phyloP scores from a whole-genome alignment of 2,888 invertebrate genomes.

The Melinopterus prodromus region DNA sequence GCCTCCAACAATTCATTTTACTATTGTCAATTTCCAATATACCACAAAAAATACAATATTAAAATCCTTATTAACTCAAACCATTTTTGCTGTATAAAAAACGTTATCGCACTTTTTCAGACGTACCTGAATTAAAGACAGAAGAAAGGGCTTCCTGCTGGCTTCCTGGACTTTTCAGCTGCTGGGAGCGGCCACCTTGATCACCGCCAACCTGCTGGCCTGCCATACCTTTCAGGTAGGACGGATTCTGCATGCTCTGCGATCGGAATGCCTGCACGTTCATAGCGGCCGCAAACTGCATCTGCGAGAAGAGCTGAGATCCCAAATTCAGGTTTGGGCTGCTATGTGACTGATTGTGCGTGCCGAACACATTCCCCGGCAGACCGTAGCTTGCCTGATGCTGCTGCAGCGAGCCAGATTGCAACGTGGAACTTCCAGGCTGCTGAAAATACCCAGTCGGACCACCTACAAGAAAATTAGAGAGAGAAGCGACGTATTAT shows the following conservation, averaged over 20 bases:
- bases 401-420: constrained; percentile 57
- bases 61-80: no score
- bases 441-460: constrained; percentile 64
- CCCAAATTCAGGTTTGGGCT: constrained; percentile 62
- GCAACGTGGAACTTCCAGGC: constrained; percentile 60
- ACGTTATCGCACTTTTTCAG: neutral
- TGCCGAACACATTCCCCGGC: constrained; percentile 63
- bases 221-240: constrained; percentile 55
- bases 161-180: constrained; percentile 66
- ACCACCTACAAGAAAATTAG: constrained; percentile 53
- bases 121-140: constrained; percentile 66
- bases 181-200: constrained; percentile 59
- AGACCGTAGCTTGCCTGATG: constrained; percentile 61
- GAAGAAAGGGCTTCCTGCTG: constrained; percentile 64
- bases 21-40: no score
- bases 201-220: constrained; percentile 54
- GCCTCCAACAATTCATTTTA: no score
- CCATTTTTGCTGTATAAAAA: no score
- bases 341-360: constrained; percentile 59
- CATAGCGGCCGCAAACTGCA: constrained; percentile 70
- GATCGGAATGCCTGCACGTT: constrained; percentile 69
- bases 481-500: no score
- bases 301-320: constrained; percentile 69
- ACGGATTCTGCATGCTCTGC: constrained; percentile 64
- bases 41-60: no score